Evolutionary conservation across 2,113 vertebrate genomes (phyloP), one percentile per base, ranked within the genome.

Genomic region (Atlantisia rogersi): DNA sequence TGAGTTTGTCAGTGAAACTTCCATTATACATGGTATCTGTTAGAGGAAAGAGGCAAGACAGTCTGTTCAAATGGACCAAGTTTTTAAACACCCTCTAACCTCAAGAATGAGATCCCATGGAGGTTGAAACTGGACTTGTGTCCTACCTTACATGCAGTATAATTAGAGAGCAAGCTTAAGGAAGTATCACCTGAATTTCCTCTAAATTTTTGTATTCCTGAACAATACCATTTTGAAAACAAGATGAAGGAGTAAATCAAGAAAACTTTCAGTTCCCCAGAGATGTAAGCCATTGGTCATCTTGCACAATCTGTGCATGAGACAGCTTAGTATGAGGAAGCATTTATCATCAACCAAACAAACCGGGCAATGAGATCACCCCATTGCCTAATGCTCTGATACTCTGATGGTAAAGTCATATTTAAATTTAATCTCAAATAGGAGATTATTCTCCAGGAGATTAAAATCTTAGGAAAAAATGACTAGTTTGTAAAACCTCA

Each of bases 1-100:
- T 99, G 96, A 99, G 98, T 96, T 99, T 99, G 85, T 99, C 98
- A 94, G 99, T 99, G 97, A 99, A 99, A 62, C 98, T 99, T 95
- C 98, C 98, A 70, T 99, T 98, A 95, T 99, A 99, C 95, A 99
- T 97, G 44, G 97, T 98, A 97, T 99, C 99, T 99, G 98, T 95
- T n/a, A 84, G 88, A 96, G 35, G 63, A 81, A 80, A 92, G 67
- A 37, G 25, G 56, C 24, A 88, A 88, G 24, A 79, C 40, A 62
- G 22, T 52, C 48, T 84, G 44, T 82, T 93, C n/a, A 86, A 52
- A 42, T 53, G 37, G 35, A 55, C 21, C 24, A 53, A 85, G 52
- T 31, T 80, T 82, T n/a, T 35, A 32, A 68, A 77, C 6, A 69
- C 2, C 1, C 15, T 35, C 59, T 68, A 62, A 70, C 31, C 56